Evolutionary conservation across 2,888 invertebrate species (phyloP).

Genomic region (Heliconius aoede): DNA sequence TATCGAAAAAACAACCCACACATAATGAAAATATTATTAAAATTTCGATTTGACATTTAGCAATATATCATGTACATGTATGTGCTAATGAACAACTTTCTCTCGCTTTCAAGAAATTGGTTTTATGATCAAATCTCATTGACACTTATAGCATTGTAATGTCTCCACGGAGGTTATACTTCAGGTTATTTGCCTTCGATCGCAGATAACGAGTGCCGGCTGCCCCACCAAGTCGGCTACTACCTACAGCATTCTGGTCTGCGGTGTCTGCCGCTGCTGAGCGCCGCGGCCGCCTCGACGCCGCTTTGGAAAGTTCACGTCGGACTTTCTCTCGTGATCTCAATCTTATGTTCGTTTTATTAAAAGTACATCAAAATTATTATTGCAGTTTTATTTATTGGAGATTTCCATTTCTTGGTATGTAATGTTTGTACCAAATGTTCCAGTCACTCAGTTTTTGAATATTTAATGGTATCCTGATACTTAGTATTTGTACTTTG

Average conservation of each 20-base stretch:
- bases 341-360: constrained; percentile 47
- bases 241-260: constrained; percentile 77
- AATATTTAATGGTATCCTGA: too few species aligned
- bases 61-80: neutral
- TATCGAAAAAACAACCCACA: neutral
- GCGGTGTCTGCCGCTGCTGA: constrained; percentile 71
- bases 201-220: constrained; percentile 86
- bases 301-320: constrained; percentile 52
- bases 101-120: constrained; percentile 13
- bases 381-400: constrained; percentile 17
- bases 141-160: constrained; percentile 15
- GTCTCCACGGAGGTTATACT: neutral
- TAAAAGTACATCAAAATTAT: constrained; percentile 32
- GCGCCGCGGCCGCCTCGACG: constrained; percentile 52
- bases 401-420: neutral
- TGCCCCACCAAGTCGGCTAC: constrained; percentile 86
- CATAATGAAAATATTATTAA: neutral
- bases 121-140: constrained; percentile 9
- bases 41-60: neutral
- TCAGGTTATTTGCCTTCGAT: constrained; percentile 13
- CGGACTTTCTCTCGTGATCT: constrained; percentile 54
- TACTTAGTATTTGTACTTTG: too few species aligned
- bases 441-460: too few species aligned
- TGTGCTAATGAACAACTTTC: constrained; percentile 27
- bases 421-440: neutral